These are phyloP conservation scores for Vultur gryphus DNA, from an alignment of 2,797 vertebrate genomes.

Conservation along the genomic window DNA sequence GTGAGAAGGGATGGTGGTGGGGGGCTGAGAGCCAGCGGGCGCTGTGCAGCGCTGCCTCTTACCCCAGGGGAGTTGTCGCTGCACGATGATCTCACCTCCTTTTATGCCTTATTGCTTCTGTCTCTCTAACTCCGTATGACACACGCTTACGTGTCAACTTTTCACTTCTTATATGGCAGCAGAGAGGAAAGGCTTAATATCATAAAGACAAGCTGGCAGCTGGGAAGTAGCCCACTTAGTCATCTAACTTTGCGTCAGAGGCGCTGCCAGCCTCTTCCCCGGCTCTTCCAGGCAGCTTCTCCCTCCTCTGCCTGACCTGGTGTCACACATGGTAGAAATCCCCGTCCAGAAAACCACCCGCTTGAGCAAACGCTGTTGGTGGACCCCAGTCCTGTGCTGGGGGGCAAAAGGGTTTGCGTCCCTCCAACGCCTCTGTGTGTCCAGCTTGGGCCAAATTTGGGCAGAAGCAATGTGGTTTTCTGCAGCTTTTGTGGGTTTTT, in stretches of 20 bases:
- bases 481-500: background rate
- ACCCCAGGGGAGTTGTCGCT: conserved; percentile 18
- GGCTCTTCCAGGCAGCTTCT: background rate
- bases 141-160: conserved; percentile 52
- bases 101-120: conserved; percentile 67
- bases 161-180: conserved; percentile 54
- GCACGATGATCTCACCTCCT: conserved; percentile 53
- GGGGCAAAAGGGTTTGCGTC: background rate
- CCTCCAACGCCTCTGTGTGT: background rate
- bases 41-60: background rate
- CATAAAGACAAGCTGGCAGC: conserved; percentile 47
- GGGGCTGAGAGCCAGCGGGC: background rate
- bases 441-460: background rate
- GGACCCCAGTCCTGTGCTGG: background rate
- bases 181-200: conserved; percentile 45
- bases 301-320: background rate
- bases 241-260: conserved; percentile 29
- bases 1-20: background rate
- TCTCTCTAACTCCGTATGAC: conserved; percentile 45
- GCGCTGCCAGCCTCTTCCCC: background rate
- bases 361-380: background rate
- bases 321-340: background rate
- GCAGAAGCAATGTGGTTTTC: background rate
- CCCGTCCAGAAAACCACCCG: background rate
- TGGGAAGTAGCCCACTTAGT: conserved; percentile 37